Base-by-base conservation (phyloP, 92 coral and sea anemone genomes). In the Zoanthus solanderi region DNA sequence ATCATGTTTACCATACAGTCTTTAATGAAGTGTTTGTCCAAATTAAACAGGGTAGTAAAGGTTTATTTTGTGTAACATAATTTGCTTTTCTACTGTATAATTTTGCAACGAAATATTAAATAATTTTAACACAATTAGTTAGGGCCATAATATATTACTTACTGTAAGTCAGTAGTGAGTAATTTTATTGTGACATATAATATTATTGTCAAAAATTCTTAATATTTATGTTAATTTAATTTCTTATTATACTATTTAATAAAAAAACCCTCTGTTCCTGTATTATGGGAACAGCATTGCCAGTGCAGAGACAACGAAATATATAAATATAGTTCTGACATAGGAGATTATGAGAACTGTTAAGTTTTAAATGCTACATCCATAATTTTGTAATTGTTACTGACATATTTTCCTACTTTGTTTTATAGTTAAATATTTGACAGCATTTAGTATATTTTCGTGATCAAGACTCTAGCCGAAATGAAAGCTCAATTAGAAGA, bases 361-460 rank as follows among this genome's bases (percentile, higher is more conserved):
- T 28, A 68, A 68, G 74, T 18, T 18, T 68, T 10, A 28, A 31
- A 0, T 68, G 44, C 34, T 18, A 68, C 37, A 68, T 68, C 74
- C 30, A 68, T 68, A 54, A 68, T 68, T 68, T 68, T 68, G 74
- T 6, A 68, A 68, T 68, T 68, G 34, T 68, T 68, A 54, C 60
- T 54, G 60, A 68, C 71, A 68, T 68, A 9, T 68, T 68, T 68
- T 68, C 74, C 32, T 68, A 68, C 74, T 68, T 68, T 68, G 74
- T 54, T 54, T 68, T 68, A 17, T 67, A 18, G 74, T 68, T 68
- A 68, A 68, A 68, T 28, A 68, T 68, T 68, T 65, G 74, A 68
- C 74, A 68, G 18, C 32, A 68, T 68, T 68, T 28, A n/a, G 32
- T 31, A 5, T 9, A 9, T 68, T 68, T 67, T 23, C 23, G 12